Evolutionary conservation across 2,113 vertebrate species (phyloP).

Genomic region (Steatornis caripensis): DNA sequence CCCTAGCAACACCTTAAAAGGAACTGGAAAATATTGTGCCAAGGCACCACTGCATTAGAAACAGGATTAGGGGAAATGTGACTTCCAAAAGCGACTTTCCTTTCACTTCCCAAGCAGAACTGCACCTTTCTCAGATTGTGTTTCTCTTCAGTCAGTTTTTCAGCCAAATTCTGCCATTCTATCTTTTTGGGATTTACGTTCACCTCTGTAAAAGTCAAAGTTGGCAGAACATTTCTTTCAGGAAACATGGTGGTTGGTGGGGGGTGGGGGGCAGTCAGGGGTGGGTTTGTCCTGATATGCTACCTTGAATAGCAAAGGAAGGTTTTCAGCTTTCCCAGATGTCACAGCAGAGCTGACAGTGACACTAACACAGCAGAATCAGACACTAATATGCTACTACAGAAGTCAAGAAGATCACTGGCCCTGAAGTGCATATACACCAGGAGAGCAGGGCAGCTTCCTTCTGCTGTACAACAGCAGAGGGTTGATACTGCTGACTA

Average conservation of each 20-base stretch:
- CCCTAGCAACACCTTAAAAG: neutral
- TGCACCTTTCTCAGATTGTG: neutral
- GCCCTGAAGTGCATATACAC: rapidly evolving
- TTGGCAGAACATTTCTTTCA: neutral
- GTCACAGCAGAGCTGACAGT: neutral
- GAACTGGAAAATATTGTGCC: neutral
- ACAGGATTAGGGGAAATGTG: neutral
- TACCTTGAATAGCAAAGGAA: neutral
- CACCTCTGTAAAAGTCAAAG: neutral
- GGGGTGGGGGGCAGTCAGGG: rapidly evolving
- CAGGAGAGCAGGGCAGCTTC: neutral
- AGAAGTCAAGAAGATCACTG: neutral
- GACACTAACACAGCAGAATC: neutral
- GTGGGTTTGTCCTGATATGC: neutral
- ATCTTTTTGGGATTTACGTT: neutral
- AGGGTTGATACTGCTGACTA: neutral
- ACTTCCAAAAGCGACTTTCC: neutral
- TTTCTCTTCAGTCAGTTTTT: neutral
- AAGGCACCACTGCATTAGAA: neutral
- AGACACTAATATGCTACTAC: neutral
- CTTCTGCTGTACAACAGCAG: neutral
- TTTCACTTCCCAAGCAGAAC: neutral
- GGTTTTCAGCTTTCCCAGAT: neutral
- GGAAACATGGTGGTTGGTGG: too few relatives aligned
- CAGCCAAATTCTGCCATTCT: neutral